Conservation (phyloP, 1,140 invertebrate genomes). For the Colletes gigas region DNA sequence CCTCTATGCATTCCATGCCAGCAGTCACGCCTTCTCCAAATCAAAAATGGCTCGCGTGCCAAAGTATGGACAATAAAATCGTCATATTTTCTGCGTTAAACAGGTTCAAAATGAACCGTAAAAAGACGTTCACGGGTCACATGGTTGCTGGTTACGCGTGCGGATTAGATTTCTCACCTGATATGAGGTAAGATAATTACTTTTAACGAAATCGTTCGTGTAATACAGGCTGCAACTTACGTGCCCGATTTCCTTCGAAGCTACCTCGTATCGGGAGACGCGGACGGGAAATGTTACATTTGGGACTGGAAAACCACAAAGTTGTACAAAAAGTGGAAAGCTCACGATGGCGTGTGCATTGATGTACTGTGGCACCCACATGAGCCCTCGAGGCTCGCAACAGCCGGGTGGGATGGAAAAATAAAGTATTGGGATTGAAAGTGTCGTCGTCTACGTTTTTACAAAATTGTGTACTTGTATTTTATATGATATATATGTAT, state of each 20-base stretch:
- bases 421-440: slow-evolving; percentile 99
- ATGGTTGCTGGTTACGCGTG: slow-evolving; percentile 99
- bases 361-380: slow-evolving; percentile 98
- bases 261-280: slow-evolving; percentile 99
- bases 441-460: not conserved
- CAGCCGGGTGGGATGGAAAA: slow-evolving; percentile 98
- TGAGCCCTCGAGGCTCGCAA: slow-evolving; percentile 97
- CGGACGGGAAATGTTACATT: slow-evolving; percentile 98
- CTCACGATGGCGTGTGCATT: slow-evolving; percentile 98
- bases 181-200: slow-evolving; percentile 90
- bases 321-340: slow-evolving; percentile 99
- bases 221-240: not conserved
- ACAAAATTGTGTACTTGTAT: not conserved
- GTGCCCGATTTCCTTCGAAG: slow-evolving; percentile 78
- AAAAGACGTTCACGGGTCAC: slow-evolving; percentile 98
- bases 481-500: slow-evolving; percentile 23
- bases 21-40: slow-evolving; percentile 97
- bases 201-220: not conserved
- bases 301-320: slow-evolving; percentile 99
- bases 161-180: slow-evolving; percentile 97
- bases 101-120: slow-evolving; percentile 97
- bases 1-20: slow-evolving; percentile 99
- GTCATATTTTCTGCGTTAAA: slow-evolving; percentile 98
- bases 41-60: slow-evolving; percentile 99
- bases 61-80: slow-evolving; percentile 99